Conservation (phyloP, 2,888 invertebrate species). For the Atethmia centrago region DNA sequence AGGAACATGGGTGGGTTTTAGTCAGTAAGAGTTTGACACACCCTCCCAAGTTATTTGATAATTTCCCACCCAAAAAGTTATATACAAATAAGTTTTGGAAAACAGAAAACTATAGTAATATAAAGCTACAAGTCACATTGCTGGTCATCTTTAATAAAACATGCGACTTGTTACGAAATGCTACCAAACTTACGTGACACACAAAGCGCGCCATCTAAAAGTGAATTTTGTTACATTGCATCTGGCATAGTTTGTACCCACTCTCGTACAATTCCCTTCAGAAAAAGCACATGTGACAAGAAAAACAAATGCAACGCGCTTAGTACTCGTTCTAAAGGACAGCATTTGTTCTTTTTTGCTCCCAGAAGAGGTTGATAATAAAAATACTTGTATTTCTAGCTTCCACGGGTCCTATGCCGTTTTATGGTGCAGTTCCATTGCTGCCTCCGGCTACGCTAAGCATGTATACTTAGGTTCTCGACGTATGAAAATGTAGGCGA, state of each 20-base stretch:
- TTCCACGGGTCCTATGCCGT: neutral
- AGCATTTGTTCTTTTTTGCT: constrained; percentile 22
- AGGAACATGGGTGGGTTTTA: too few species aligned
- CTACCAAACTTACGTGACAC: neutral
- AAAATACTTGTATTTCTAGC: constrained; percentile 21
- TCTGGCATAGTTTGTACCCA: neutral
- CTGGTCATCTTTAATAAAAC: neutral
- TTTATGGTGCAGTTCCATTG: constrained; percentile 1
- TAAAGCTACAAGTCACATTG: neutral
- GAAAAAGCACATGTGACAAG: neutral
- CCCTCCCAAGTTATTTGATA: too few species aligned
- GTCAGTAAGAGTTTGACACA: too few species aligned
- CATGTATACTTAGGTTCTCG: neutral
- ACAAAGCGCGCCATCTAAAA: neutral
- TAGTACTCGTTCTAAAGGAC: neutral
- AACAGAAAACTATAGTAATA: neutral
- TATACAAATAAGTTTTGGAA: neutral
- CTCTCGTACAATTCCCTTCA: neutral
- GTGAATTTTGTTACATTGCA: neutral
- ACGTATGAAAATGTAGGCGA: neutral
- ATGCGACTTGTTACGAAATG: neutral
- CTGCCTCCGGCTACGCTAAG: too few species aligned
- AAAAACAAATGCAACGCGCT: constrained; percentile 24
- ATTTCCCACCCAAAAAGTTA: too few species aligned
- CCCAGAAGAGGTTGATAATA: neutral